Evolutionary conservation across 2,888 invertebrate species (phyloP), one percentile per base, ranked within the genome.

Genomic region (Troilus luridus): DNA sequence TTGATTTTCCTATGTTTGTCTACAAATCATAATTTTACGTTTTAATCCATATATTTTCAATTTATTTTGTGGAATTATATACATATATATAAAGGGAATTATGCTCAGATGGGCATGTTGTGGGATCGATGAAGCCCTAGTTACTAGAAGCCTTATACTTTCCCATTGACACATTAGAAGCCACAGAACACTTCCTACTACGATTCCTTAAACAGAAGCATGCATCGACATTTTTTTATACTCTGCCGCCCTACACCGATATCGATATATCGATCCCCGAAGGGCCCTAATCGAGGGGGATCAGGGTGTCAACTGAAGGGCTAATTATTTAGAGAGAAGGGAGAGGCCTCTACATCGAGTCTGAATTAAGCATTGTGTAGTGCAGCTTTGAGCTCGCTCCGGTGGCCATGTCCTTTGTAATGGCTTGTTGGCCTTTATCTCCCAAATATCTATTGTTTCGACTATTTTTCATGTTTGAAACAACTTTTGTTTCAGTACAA

Each of bases 311-410:
- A 19, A 77, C 27, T 77, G 14, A 9, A 9, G 41, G 17, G 41
- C 72, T 77, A 77, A 77, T 77, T 77, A 41, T 77, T 77, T 41
- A 77, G 27, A 14, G 17, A 41, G 17, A 19, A 19, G 21, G 17
- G 56, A 93, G 59, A 19, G 59, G 81, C 0, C 41, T 81, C 81
- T 81, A 54, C 54, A 54, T 81, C 85, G 56, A n/a, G 2, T 54
- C n/a, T 85, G n/a, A 85, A n/a, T 85, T n/a, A 12, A 12, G 14
- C 56, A 85, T 85, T 85, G 56, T 56, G 85, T 85, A 21, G 54
- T 0, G 5, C n/a, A n/a, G 1, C 85, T 58, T 85, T 85, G 54
- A 81, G 54, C 21, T 11, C 14, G 11, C 10, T 5, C 56, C 1
- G 12, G 19, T 81, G 81, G 54, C 9, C 19, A 41, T 81, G 81